Evolutionary conservation across 2,888 invertebrate species (phyloP).

Genomic region (Bombylius major): DNA sequence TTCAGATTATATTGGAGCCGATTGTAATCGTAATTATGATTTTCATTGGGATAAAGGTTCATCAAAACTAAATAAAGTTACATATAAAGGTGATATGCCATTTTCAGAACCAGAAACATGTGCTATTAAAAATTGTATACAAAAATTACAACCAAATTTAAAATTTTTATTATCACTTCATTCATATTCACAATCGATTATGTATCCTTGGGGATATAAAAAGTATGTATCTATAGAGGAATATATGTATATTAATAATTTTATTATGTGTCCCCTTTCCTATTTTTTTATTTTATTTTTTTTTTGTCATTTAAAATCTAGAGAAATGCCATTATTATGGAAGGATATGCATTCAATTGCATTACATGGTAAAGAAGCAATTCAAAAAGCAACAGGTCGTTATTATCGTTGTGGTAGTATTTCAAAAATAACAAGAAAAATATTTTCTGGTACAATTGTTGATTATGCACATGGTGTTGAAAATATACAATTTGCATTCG

Average conservation of each 20-base stretch:
- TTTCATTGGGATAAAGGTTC: conserved; percentile 41
- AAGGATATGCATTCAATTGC: conserved; percentile 27
- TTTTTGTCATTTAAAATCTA: conserved; percentile 9
- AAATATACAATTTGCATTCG: conserved; percentile 29
- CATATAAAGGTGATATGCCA: conserved; percentile 31
- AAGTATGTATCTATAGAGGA: conserved; percentile 16
- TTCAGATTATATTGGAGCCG: conserved; percentile 43
- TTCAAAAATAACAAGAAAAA: conserved; percentile 25
- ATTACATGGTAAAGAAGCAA: conserved; percentile 28
- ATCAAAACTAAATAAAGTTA: conserved; percentile 21
- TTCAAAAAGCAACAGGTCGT: conserved; percentile 28
- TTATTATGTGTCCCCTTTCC: too few relatives aligned
- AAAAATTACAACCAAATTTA: conserved; percentile 24
- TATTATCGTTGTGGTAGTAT: conserved; percentile 33
- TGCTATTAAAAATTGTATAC: conserved; percentile 26
- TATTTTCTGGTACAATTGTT: conserved; percentile 30
- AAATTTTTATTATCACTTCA: conserved; percentile 33
- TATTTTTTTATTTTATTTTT: background rate
- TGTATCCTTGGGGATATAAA: conserved; percentile 35
- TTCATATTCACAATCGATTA: conserved; percentile 33
- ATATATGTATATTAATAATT: background rate
- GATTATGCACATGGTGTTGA: conserved; percentile 33
- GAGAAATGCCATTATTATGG: conserved; percentile 25
- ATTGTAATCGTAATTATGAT: conserved; percentile 55
- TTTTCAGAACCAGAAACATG: conserved; percentile 35